phyloP scores from a whole-genome alignment of 2,888 invertebrate species.

The Dysmachus trigonus region DNA sequence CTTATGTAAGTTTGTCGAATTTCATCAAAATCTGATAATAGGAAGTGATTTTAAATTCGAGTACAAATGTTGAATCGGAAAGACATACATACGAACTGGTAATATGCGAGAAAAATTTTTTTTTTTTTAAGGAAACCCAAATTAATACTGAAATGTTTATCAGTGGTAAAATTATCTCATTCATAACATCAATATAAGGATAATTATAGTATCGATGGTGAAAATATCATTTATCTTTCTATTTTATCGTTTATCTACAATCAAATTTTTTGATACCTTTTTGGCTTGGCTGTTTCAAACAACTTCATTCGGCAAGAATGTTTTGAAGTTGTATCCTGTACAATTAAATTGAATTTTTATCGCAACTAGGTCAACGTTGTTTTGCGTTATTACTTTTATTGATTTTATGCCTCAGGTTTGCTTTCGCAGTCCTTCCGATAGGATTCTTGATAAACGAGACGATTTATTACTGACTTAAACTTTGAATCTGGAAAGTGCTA shows the following conservation, averaged over 20 bases:
- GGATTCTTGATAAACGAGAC: background rate
- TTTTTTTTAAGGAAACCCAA: too few species aligned
- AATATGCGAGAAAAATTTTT: too few species aligned
- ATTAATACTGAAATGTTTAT: too few species aligned
- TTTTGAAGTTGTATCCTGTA: background rate
- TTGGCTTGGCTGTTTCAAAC: background rate
- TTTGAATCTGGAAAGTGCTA: background rate
- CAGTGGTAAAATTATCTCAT: too few species aligned
- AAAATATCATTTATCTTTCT: too few species aligned
- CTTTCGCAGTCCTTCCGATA: background rate
- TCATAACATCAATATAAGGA: too few species aligned
- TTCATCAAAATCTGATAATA: too few species aligned
- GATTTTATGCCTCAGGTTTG: background rate
- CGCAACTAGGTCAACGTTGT: background rate
- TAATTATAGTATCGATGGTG: too few species aligned
- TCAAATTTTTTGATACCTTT: background rate
- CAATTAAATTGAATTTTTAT: background rate
- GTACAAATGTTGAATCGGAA: too few species aligned
- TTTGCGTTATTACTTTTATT: background rate
- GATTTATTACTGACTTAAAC: background rate
- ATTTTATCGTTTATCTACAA: background rate
- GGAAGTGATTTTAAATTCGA: too few species aligned
- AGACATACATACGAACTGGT: too few species aligned
- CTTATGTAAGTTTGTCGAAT: too few species aligned
- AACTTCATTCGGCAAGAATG: background rate